phyloP scores from a whole-genome alignment of 2,888 invertebrate species.

The Lydus trimaculatus region DNA sequence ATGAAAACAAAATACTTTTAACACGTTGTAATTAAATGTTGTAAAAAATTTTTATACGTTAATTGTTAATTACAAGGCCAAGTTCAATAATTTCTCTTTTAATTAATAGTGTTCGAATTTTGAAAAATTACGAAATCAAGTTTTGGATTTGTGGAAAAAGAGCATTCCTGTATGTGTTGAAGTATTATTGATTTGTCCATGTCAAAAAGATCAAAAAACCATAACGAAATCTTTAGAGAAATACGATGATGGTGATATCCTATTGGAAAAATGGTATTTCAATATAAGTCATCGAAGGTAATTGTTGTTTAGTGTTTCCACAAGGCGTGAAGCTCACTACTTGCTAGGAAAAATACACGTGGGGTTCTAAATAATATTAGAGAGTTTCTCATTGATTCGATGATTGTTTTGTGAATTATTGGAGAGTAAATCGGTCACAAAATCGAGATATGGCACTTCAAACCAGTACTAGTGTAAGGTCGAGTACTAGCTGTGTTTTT shows the following conservation, averaged over 20 bases:
- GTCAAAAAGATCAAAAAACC: constrained; percentile 58
- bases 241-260: constrained; percentile 61
- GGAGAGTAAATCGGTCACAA: too few relatives aligned
- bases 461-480: too few relatives aligned
- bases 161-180: constrained; percentile 81
- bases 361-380: too few relatives aligned
- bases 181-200: constrained; percentile 78
- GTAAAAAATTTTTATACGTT: background rate
- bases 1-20: too few relatives aligned
- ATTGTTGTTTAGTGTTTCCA: constrained; percentile 26
- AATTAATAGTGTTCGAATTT: constrained; percentile 64
- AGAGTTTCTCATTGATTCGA: too few relatives aligned
- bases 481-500: too few relatives aligned
- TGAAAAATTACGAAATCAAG: constrained; percentile 63
- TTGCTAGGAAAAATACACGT: too few relatives aligned
- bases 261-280: constrained; percentile 86
- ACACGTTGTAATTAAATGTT: background rate
- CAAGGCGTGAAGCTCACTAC: too few relatives aligned
- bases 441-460: too few relatives aligned
- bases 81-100: constrained; percentile 33
- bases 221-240: constrained; percentile 52
- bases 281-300: constrained; percentile 69
- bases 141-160: constrained; percentile 73
- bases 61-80: background rate
- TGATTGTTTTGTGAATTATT: too few relatives aligned